Evolutionary conservation across 2,888 invertebrate genomes (phyloP).

Genomic region (Stratiomys singularior): DNA sequence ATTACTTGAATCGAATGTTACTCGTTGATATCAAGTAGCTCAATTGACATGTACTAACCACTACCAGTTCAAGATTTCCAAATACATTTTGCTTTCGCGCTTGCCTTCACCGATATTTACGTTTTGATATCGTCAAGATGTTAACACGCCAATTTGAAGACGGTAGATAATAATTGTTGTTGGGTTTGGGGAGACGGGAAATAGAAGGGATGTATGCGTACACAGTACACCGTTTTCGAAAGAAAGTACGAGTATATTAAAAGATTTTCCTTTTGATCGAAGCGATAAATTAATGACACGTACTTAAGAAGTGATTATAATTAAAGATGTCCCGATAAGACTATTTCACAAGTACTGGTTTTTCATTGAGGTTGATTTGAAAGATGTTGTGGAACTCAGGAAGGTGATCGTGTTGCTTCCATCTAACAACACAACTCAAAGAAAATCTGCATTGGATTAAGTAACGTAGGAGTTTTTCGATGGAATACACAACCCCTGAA

Average conservation of each 20-base stretch:
- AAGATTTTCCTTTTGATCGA: constrained; percentile 27
- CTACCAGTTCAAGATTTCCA: constrained; percentile 42
- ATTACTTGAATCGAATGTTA: constrained; percentile 43
- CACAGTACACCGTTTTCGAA: too few relatives aligned
- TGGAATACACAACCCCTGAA: too few relatives aligned
- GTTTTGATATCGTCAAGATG: constrained; percentile 36
- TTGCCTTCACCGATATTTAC: constrained; percentile 35
- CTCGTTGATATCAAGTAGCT: constrained; percentile 42
- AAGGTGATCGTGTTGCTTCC: too few relatives aligned
- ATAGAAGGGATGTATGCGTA: not conserved
- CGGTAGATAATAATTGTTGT: constrained; percentile 19
- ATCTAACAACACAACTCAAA: too few relatives aligned
- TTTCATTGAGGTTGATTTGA: not conserved
- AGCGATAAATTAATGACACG: constrained; percentile 22
- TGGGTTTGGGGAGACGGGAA: not conserved
- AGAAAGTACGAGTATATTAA: constrained; percentile 4
- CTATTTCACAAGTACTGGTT: not conserved
- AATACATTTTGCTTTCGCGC: not conserved
- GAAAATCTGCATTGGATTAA: too few relatives aligned
- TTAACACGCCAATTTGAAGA: constrained; percentile 35
- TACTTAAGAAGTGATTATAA: constrained; percentile 41
- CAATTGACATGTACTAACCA: constrained; percentile 46
- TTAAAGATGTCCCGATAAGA: constrained; percentile 36
- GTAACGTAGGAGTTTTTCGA: too few relatives aligned
- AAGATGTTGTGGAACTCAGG: too few relatives aligned